phyloP scores from a whole-genome alignment of 2,113 vertebrate species.

The Lamprotornis superbus region DNA sequence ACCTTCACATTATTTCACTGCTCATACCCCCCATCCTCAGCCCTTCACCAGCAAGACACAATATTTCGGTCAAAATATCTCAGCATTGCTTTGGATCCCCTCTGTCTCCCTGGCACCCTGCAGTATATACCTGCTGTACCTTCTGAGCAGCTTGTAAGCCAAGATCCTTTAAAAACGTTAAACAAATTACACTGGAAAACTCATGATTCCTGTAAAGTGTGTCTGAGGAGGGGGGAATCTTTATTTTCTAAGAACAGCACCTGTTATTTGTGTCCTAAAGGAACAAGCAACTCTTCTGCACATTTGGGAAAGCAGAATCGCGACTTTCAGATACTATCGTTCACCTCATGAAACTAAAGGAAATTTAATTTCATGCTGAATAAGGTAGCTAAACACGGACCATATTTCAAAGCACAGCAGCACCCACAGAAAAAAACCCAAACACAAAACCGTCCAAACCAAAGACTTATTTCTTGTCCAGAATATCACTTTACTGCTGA shows the following conservation, averaged over 20 bases:
- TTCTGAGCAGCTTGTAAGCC: not conserved
- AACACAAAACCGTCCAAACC: not conserved
- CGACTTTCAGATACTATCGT: not conserved
- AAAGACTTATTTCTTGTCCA: not conserved
- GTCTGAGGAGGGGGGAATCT: not conserved
- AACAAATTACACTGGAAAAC: not conserved
- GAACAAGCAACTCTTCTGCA: not conserved
- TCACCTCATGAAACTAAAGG: not conserved
- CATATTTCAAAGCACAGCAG: not conserved
- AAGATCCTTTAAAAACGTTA: not conserved
- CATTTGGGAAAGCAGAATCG: not conserved
- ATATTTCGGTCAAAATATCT: rapidly evolving
- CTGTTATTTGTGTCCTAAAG: not conserved
- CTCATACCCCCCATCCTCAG: rapidly evolving
- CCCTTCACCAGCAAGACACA: not conserved
- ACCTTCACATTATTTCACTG: too few species aligned
- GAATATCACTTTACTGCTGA: not conserved
- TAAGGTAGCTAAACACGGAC: not conserved
- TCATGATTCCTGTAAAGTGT: not conserved
- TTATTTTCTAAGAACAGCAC: not conserved
- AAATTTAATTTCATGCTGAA: not conserved
- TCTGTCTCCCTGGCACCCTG: rapidly evolving
- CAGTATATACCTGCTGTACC: not conserved
- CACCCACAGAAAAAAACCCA: not conserved
- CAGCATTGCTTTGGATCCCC: not conserved